Percentiles rank a stretch among this genome's conserved stretches.
These are phyloP conservation scores for Eupeodes luniger DNA, from an alignment of 2,888 invertebrate species.

Conservation along the genomic window DNA sequence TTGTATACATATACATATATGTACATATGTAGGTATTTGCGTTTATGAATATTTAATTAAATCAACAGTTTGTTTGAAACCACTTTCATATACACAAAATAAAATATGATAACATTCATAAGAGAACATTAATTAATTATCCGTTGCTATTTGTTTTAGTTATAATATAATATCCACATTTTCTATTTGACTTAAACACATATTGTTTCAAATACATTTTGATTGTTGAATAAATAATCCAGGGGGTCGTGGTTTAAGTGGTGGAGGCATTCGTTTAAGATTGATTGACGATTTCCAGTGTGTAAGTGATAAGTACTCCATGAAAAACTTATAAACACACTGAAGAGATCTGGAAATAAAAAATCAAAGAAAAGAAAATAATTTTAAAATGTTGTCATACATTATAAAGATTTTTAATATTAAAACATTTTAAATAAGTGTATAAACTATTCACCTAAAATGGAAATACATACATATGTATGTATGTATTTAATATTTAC, in stretches of 20 bases:
- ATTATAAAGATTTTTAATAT: not conserved
- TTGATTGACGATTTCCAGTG: conserved; percentile 79
- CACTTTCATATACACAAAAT: not conserved
- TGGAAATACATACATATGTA: no score
- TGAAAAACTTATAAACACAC: conserved; percentile 60
- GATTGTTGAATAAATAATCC: conserved; percentile 72
- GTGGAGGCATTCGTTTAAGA: conserved; percentile 80
- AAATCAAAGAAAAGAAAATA: not conserved
- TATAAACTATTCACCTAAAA: no score
- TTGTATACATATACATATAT: no score
- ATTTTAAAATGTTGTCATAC: not conserved
- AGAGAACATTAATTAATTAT: conserved; percentile 6
- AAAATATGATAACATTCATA: not conserved
- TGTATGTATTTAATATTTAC: no score
- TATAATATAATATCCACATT: conserved; percentile 44
- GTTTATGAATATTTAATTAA: conserved; percentile 15
- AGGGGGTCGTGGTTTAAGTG: conserved; percentile 81
- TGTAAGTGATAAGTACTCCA: conserved; percentile 62
- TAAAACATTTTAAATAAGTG: no score
- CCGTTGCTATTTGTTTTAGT: conserved; percentile 54
- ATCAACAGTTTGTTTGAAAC: not conserved
- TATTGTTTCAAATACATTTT: conserved; percentile 34
- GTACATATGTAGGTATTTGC: no score
- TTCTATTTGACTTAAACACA: conserved; percentile 57
- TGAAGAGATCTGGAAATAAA: conserved; percentile 55